Conservation (phyloP, 2,113 vertebrate species). For the Misgurnus mizolepis region DNA sequence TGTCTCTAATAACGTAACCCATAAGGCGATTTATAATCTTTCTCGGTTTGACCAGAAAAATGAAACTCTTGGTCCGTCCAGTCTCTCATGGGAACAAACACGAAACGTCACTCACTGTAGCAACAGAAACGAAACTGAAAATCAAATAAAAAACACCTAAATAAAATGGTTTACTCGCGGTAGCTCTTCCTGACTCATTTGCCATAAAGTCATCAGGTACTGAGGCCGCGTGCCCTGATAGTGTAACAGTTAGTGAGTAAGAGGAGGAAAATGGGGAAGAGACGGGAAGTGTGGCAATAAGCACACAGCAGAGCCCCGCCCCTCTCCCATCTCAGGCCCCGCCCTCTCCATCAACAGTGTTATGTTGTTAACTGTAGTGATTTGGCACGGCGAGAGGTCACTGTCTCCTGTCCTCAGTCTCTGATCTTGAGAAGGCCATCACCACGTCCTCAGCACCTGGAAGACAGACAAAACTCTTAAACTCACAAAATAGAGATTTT, state of each 20-base stretch:
- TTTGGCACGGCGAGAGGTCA: slow-evolving; percentile 68
- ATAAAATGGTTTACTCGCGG: slow-evolving; percentile 29
- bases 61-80: slow-evolving; percentile 62
- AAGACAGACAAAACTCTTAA: background rate
- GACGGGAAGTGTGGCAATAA: slow-evolving; percentile 28
- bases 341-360: slow-evolving; percentile 65
- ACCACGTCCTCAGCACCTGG: slow-evolving; percentile 97
- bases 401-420: slow-evolving; percentile 95
- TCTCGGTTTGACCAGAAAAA: slow-evolving; percentile 61
- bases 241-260: slow-evolving; percentile 62
- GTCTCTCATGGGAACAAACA: slow-evolving; percentile 56
- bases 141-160: slow-evolving; percentile 55
- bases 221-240: slow-evolving; percentile 56
- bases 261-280: slow-evolving; percentile 34
- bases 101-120: slow-evolving; percentile 56
- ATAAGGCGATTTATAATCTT: slow-evolving; percentile 32
- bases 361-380: slow-evolving; percentile 54
- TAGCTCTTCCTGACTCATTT: slow-evolving; percentile 51
- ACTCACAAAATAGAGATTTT: background rate
- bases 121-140: slow-evolving; percentile 16
- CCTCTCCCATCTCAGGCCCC: slow-evolving; percentile 57
- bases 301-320: slow-evolving; percentile 37
- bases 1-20: slow-evolving; percentile 18
- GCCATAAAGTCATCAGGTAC: slow-evolving; percentile 59
- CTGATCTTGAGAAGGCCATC: slow-evolving; percentile 98